Conservation (phyloP, 2,888 invertebrate species). For the Latheticus oryzae region DNA sequence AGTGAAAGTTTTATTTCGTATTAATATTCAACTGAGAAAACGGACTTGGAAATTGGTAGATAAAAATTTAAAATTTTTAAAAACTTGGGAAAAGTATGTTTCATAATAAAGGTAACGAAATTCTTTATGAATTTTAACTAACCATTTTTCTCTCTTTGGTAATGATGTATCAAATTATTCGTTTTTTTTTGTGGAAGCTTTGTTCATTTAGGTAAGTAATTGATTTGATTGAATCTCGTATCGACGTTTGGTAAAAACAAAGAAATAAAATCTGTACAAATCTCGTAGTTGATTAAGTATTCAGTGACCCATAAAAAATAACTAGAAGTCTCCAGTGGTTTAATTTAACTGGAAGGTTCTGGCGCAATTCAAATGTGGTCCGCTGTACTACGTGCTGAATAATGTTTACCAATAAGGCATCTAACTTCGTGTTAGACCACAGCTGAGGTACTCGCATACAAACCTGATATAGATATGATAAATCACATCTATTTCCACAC, state of each 20-base stretch:
- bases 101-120: constrained; percentile 20
- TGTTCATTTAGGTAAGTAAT: constrained; percentile 14
- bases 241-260: constrained; percentile 3
- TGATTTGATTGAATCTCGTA: constrained; percentile 9
- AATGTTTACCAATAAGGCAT: constrained; percentile 57
- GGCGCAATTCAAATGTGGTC: constrained; percentile 43
- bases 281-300: constrained; percentile 41
- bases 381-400: constrained; percentile 48
- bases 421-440: constrained; percentile 48
- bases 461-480: constrained; percentile 57
- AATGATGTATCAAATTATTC: no score
- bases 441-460: constrained; percentile 51
- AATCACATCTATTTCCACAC: constrained; percentile 61
- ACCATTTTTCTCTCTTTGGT: no score
- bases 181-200: no score
- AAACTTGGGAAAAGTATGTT: constrained; percentile 4
- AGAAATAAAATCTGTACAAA: constrained; percentile 40
- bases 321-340: constrained; percentile 44
- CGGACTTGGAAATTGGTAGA: constrained; percentile 17
- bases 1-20: constrained; percentile 13
- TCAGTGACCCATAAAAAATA: constrained; percentile 45
- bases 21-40: constrained; percentile 29
- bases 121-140: no score
- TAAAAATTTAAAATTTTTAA: constrained; percentile 21
- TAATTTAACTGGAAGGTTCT: constrained; percentile 43